Conservation (phyloP, 1,140 invertebrate species). For the Papilio helenus region DNA sequence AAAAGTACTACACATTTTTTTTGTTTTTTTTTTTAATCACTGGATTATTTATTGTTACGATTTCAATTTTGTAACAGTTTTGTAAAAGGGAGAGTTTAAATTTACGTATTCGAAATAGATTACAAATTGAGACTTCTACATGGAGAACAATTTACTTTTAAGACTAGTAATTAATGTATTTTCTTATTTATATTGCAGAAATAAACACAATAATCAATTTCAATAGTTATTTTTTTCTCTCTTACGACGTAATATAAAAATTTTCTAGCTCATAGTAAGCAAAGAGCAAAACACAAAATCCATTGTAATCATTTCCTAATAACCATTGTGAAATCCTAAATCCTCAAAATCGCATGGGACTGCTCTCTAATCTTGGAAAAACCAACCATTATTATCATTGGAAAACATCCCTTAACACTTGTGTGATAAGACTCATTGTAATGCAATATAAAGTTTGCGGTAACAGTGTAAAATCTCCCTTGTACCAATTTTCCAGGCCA, state of each 20-base stretch:
- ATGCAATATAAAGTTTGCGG: conserved; percentile 34
- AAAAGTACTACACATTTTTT: conserved; percentile 54
- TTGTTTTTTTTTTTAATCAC: conserved; percentile 57
- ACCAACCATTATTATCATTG: conserved; percentile 27
- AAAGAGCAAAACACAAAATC: conserved; percentile 25
- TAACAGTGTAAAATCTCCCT: conserved; percentile 52
- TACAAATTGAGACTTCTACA: not conserved
- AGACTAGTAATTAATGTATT: no score
- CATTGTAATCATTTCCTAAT: conserved; percentile 58
- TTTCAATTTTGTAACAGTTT: conserved; percentile 55
- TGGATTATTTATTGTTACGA: conserved; percentile 71
- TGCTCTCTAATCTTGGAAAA: conserved; percentile 22
- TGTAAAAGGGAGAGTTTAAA: not conserved
- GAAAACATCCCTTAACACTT: not conserved
- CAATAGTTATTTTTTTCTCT: no score
- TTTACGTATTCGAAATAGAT: not conserved
- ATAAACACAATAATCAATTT: no score
- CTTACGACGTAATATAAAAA: not conserved
- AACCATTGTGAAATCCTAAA: conserved; percentile 58
- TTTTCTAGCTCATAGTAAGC: no score
- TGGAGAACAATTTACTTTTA: no score
- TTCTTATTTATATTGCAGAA: no score
- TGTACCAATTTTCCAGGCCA: conserved; percentile 80
- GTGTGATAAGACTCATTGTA: not conserved
- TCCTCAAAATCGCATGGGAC: conserved; percentile 68